These are phyloP conservation scores for Homalodisca vitripennis DNA, from an alignment of 1,140 invertebrate species.

Conservation along the genomic window DNA sequence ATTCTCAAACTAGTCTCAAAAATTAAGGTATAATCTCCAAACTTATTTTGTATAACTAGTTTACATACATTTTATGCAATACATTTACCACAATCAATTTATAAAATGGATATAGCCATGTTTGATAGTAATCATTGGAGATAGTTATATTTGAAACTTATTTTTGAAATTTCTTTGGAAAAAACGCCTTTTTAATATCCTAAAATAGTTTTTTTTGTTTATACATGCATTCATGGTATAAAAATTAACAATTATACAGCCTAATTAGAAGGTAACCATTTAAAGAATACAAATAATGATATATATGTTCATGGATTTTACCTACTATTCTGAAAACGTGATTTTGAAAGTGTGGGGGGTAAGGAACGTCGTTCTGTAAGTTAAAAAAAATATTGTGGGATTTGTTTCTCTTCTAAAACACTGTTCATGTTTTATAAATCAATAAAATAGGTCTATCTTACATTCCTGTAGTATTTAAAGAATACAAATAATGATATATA, in stretches of 20 bases:
- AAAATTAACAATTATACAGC: not conserved
- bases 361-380: no score
- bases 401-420: not conserved
- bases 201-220: not conserved
- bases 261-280: not conserved
- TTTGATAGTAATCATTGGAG: not conserved
- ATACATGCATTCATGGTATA: no score
- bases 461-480: no score
- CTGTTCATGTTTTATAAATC: no score
- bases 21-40: not conserved
- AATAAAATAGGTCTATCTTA: no score
- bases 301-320: not conserved
- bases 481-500: not conserved
- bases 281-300: not conserved
- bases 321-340: not conserved
- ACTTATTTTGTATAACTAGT: not conserved
- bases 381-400: not conserved
- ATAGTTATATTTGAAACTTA: no score
- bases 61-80: not conserved
- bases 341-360: not conserved
- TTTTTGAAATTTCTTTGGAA: no score
- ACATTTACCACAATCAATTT: not conserved
- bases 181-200: not conserved
- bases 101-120: not conserved
- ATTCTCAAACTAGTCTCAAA: not conserved